Evolutionary conservation across 2,113 vertebrate genomes (phyloP).

Genomic region (Noturus placidus): DNA sequence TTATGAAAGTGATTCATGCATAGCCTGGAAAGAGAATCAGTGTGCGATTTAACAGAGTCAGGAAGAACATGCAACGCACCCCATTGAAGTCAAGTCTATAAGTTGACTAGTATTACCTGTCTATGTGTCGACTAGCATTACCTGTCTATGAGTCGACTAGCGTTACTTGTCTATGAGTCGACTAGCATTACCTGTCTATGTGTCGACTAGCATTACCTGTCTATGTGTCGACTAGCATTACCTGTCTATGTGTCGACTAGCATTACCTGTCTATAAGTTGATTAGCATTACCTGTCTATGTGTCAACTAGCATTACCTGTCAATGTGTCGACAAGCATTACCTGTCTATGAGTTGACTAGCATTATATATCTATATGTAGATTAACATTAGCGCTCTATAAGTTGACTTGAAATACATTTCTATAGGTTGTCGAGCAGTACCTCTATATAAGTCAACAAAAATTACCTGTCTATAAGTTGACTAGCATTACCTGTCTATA

Average conservation of each 20-base stretch:
- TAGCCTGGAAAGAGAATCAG: background rate
- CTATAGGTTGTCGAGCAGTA: no score
- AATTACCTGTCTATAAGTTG: no score
- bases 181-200: no score
- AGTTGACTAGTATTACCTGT: no score
- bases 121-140: no score
- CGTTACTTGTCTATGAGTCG: no score
- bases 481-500: no score
- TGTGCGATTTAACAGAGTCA: background rate
- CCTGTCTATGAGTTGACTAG: background rate
- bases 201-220: no score
- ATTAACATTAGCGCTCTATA: background rate
- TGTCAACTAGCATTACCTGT: background rate
- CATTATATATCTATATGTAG: background rate
- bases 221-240: no score
- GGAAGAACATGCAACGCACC: background rate
- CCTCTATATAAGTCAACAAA: no score
- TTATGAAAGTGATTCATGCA: conserved; percentile 21
- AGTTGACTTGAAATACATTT: no score
- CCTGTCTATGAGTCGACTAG: no score
- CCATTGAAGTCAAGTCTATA: background rate
- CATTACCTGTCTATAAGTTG: background rate
- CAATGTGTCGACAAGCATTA: background rate
- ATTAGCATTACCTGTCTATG: background rate
- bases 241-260: background rate